Evolutionary conservation across 1,140 invertebrate species (phyloP), one percentile per base, ranked within the genome.

Genomic region (Drosophila chauvacae): DNA sequence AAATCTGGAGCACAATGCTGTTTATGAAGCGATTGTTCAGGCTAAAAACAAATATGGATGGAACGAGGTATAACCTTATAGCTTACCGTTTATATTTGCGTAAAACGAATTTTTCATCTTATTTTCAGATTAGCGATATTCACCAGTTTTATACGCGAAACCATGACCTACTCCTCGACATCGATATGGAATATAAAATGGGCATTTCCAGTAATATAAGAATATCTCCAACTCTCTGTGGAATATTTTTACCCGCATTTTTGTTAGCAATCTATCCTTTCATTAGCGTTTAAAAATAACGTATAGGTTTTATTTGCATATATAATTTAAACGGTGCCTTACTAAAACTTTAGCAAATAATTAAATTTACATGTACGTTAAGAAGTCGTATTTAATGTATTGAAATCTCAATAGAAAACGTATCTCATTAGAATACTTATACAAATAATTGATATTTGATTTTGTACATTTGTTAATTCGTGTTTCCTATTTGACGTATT

Each of bases 21-120:
- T 94, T 4, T 95, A 95, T 83, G 95, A 95, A 81, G 95, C 94
- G 28, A 93, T 95, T 55, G 94, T 95, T 9, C 94, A 95, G 80
- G 94, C 95, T n/a, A 95, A 94, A 91, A 95, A 95, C 72, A 94
- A 94, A 81, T 95, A 95, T 69, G 95, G 95, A 39, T 95, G 94
- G 94, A 95, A 94, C 63, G 94, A 95, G 87, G 93, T 95, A 62
- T 23, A 23, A 23, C 2, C 11, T 1, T 20, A 26, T 14, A 20
- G 23, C 4, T 14, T 4, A 9, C 28, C 28, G 4, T 44, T 4
- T 16, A 30, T 14, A 59, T 39, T 14, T 39, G 14, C 11, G 0
- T 35, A 45, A 42, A 28, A 13, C 11, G 4, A 55, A 42, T 55
- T 16, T 26, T n/a, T 0, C 7, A 7, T 58, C 10, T n/a, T 23